phyloP scores from a whole-genome alignment of 2,888 invertebrate species.

The Frankliniella fusca region DNA sequence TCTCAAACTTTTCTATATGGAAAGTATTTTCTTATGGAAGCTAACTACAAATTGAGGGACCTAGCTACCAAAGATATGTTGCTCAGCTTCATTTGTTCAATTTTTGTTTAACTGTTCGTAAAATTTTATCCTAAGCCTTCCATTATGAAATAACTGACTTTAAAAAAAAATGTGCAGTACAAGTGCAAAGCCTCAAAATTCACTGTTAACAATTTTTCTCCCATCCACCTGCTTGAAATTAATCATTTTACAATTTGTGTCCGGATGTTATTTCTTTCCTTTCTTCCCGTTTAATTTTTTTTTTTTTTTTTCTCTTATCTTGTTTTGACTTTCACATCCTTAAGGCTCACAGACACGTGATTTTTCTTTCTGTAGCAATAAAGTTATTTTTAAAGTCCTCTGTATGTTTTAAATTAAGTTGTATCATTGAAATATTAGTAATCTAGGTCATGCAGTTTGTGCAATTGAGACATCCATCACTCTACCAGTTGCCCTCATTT shows the following conservation, averaged over 20 bases:
- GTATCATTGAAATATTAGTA: background rate
- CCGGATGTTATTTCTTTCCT: background rate
- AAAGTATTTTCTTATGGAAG: constrained; percentile 16
- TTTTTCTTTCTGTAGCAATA: background rate
- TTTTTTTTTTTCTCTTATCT: background rate
- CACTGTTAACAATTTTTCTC: no score
- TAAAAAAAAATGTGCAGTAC: no score
- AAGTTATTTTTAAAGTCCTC: background rate
- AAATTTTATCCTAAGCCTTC: no score
- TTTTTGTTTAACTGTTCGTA: no score
- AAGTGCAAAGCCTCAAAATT: no score
- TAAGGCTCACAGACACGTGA: no score
- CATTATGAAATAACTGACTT: no score
- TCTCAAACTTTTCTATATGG: background rate
- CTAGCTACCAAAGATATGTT: constrained; percentile 24
- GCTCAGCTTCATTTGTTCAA: constrained; percentile 3
- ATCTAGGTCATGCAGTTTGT: background rate
- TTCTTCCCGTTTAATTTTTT: background rate
- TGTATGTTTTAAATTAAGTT: background rate
- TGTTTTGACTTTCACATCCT: no score
- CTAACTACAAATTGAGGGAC: constrained; percentile 3
- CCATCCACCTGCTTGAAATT: no score
- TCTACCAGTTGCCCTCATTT: constrained; percentile 2
- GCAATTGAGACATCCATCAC: constrained; percentile 16
- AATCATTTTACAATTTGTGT: background rate